Percentiles rank a stretch among this genome's conserved stretches.
These are phyloP conservation scores for Bos javanicus DNA, from an alignment of 2,113 vertebrate species.

Conservation along the genomic window DNA sequence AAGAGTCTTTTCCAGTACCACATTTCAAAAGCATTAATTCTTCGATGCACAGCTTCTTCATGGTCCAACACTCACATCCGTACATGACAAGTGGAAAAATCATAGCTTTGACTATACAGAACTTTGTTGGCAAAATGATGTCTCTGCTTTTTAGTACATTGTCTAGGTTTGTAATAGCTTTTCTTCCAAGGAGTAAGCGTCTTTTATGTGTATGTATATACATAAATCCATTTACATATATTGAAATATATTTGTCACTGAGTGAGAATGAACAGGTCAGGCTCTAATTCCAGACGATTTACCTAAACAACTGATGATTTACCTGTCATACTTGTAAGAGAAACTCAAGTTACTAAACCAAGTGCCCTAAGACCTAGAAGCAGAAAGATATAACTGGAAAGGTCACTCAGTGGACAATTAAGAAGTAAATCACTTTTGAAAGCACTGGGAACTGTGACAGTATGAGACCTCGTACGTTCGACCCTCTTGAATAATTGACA, in stretches of 20 bases:
- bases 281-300: background rate
- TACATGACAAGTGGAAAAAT: background rate
- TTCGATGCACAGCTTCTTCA: background rate
- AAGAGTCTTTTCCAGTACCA: background rate
- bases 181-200: background rate
- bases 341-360: conserved; percentile 27
- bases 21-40: background rate
- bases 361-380: background rate
- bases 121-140: background rate
- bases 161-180: background rate
- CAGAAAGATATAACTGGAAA: background rate
- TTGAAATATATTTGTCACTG: background rate
- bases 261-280: background rate
- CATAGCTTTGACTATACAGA: background rate
- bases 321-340: background rate
- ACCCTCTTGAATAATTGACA: conserved; percentile 25
- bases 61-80: background rate
- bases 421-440: conserved; percentile 27
- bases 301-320: background rate
- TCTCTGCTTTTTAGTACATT: background rate
- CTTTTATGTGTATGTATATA: background rate
- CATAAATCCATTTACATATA: background rate
- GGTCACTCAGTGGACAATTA: background rate
- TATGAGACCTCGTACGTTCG: background rate
- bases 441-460: background rate